Conservation (phyloP, 35 echinoderm and acorn worm genomes). For the Lytechinus variegatus region DNA sequence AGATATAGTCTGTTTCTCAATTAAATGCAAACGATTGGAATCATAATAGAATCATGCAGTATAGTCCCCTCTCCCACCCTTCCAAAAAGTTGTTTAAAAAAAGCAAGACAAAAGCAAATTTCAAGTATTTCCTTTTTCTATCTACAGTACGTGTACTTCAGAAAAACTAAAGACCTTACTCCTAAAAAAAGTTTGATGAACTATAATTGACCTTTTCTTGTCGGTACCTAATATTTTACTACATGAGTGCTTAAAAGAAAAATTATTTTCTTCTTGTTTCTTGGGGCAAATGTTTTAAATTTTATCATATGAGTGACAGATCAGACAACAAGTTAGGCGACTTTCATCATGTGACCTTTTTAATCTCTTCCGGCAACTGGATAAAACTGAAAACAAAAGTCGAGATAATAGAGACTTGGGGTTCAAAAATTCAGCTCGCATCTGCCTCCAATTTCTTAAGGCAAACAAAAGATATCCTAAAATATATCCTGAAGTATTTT, state of each 20-base stretch:
- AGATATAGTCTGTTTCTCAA: neutral
- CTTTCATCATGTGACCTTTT: neutral
- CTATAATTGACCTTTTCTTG: too few species aligned
- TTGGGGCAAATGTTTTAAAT: neutral
- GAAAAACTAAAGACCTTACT: too few species aligned
- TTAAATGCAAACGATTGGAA: neutral
- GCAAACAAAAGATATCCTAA: too few species aligned
- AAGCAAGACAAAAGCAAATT: too few species aligned
- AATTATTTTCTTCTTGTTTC: neutral
- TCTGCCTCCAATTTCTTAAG: neutral
- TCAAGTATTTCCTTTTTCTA: too few species aligned
- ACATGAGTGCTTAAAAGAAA: neutral
- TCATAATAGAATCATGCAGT: too few species aligned
- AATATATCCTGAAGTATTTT: too few species aligned
- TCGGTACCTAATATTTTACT: too few species aligned
- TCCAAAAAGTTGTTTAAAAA: too few species aligned
- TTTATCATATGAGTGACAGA: neutral
- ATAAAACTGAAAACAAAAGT: neutral
- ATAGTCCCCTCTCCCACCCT: too few species aligned
- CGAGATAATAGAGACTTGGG: neutral
- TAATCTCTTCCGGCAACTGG: neutral
- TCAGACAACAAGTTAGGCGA: neutral
- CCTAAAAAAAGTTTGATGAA: too few species aligned
- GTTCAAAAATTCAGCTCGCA: neutral
- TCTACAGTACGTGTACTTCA: too few species aligned